Evolutionary conservation across 2,797 vertebrate genomes (phyloP), one percentile per base, ranked within the genome.

Genomic region (Lithobates pipiens): DNA sequence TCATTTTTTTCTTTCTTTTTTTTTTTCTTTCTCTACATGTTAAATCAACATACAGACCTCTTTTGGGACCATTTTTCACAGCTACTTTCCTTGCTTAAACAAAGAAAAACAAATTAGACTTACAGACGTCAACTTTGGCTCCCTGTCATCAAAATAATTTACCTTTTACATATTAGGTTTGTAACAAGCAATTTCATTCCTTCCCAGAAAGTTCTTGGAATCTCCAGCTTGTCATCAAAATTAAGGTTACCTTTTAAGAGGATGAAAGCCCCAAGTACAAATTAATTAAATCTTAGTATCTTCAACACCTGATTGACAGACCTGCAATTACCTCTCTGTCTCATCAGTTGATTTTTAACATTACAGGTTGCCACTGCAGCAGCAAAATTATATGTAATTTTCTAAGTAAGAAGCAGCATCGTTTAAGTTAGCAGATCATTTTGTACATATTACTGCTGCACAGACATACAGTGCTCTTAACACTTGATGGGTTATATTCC

Each of bases 341-440:
- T 85, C 76, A 85, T 84, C 82, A 71, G 32, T 57, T 78, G 76
- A 65, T 85, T 78, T 85, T 54, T 71, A 78, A 63, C 83, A 54
- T 85, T 85, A 65, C 27, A 32, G 81, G 80, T 82, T 82, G 71
- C 54, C 57, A 75, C 72, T 65, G 61, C 63, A 83, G 44, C 80
- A 39, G 80, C 71, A 75, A 82, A 75, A 82, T 83, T 83, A 83
- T 75, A 76, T 75, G 68, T 83, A 50, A 76, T 83, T 82, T 82
- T 50, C 81, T 75, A 83, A 83, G 57, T 76, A 61, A 83, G 73
- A 67, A 76, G 36, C 80, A 39, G 50, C 23, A 81, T 81, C 68
- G 36, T 29, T 81, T 72, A 81, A 72, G 54, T 81, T 81, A 71
- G 69, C 16, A 81, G 69, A 72, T 73, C 42, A 81, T 82, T 81